Base-by-base conservation (phyloP, 2,888 invertebrate genomes). In the Digitonthophagus gazella region DNA sequence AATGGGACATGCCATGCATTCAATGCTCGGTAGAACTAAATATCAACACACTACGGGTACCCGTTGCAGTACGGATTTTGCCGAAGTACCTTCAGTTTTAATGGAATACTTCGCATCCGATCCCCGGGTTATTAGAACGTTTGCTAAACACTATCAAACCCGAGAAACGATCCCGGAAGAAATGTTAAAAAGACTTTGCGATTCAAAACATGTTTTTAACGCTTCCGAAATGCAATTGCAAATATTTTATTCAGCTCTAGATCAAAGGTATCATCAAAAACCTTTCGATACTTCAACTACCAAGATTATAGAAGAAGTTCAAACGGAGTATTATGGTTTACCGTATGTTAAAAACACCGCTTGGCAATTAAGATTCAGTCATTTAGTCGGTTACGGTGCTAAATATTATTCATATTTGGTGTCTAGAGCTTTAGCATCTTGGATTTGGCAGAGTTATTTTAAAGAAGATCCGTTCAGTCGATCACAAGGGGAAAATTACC, bases 1-100 rank as follows among this genome's bases (percentile, higher is more conserved):
- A 86, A 92, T 97, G 91, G 99, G 99, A 0, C 99, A 99, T 85
- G 99, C 98, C 14, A 91, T 98, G 88, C 99, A 99, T 84, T 97
- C 98, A 15, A 98, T 99, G 97, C 84, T 99, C 74, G 99, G 96
- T 1, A 88, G 97, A 72, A 97, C 98, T 0, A 54, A 65, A 28
- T 75, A 74, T 70, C 99, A 99, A 83, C 98, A 99, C 84, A 96
- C 98, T 58, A 93, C 97, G 2, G 98, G 98, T 71, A 99, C 99
- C 0, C 87, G 99, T 68, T 98, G 98, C 81, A 90, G 95, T 73
- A 98, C 98, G 2, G 99, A 99, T 85, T 94, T 99, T 80, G 98
- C 99, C 0, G 99, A 99, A 87, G 95, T 99, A 57, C 99, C 99
- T 4, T 97, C 97, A n/a, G 93, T 98, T 70, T 86, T 99, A 15